Evolutionary conservation across 1,140 invertebrate genomes (phyloP), one percentile per base, ranked within the genome.

Genomic region (Nymphalis io): DNA sequence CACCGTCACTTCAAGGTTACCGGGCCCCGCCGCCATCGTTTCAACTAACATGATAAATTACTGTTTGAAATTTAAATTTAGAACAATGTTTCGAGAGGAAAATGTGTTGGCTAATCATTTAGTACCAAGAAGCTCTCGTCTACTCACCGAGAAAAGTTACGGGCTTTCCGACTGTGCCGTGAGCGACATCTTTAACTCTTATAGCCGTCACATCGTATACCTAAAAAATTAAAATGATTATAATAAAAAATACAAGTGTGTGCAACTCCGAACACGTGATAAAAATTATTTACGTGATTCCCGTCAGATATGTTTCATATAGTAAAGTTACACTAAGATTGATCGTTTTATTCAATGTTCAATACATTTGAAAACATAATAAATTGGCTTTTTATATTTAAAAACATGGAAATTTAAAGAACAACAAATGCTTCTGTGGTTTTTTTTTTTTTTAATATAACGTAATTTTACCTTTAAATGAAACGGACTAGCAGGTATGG

Each of bases 1-100:
- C 2, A 99, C 98, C 0, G 98, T 98, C 33, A 99, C 98, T 89
- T 99, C 98, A 51, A 99, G 90, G 90, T 99, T 99, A 11, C 99
- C 99, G 95, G 97, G 93, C 27, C 99, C 99, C 27, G 98, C 98
- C 91, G 98, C 96, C 84, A 97, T 97, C 11, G 98, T 99, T 93
- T 99, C 98, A 75, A 99, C 98, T 98, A 83, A 20, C 20, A 62
- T 23, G 18, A 55, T 8, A 67, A 64, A 60, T 57, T 58, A 59
- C 13, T 16, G 15, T 51, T 1, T 51, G 20, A 51, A 51, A 20
- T 51, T 51, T 51, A 51, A 12, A 51, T 51, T 51, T 51, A 51
- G n/a, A 46, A 46, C 42, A 42, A 12, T 15, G 40, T 42, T 15
- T 15, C 15, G 15, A 6, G 16, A 16, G 16, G n/a, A 18, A 48